Conservation (phyloP, 2,888 invertebrate genomes). For the Artemia sinica region DNA sequence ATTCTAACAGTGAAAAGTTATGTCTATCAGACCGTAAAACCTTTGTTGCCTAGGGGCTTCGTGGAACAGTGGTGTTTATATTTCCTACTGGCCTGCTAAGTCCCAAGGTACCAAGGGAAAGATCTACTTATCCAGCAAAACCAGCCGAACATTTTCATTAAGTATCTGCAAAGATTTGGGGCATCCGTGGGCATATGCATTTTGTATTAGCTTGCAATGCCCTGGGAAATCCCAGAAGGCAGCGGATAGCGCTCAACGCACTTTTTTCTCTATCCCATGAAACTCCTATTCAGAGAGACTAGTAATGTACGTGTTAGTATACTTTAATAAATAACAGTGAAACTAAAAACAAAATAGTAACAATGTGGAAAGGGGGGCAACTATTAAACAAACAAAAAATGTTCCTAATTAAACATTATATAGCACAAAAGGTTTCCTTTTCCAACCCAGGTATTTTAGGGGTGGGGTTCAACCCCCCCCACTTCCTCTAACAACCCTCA, state of each 20-base stretch:
- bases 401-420: no score
- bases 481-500: no score
- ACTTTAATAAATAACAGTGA: no score
- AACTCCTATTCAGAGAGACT: background rate
- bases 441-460: no score
- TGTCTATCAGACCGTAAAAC: background rate
- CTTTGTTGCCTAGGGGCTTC: constrained; percentile 2
- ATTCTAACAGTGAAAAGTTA: no score
- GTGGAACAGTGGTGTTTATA: constrained; percentile 4
- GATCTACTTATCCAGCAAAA: background rate
- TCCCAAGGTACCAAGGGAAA: constrained; percentile 6
- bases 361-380: no score
- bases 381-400: no score
- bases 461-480: no score
- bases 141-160: background rate
- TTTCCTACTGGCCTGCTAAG: constrained; percentile 7
- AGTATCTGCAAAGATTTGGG: background rate
- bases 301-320: no score
- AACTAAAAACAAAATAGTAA: no score
- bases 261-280: background rate
- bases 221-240: constrained; percentile 6
- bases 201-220: background rate
- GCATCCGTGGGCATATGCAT: constrained; percentile 12
- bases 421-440: no score
- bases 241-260: background rate